These are phyloP conservation scores for Sciurus carolinensis DNA, from an alignment of 2,797 vertebrate species.

Conservation along the genomic window DNA sequence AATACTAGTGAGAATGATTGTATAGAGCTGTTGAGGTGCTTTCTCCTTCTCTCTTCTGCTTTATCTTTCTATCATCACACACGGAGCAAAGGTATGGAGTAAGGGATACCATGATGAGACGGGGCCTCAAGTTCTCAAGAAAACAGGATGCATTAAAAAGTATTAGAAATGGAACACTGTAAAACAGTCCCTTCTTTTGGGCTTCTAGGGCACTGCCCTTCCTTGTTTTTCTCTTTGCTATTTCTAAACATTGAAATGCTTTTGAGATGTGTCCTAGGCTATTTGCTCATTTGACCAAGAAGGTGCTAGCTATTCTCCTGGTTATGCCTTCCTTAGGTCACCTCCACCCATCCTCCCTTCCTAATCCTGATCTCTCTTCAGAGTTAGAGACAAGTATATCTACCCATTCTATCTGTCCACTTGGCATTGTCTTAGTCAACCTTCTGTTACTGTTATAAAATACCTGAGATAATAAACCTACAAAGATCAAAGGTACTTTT, in stretches of 20 bases:
- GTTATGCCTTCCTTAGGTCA: background rate
- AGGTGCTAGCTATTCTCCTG: background rate
- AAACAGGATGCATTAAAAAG: background rate
- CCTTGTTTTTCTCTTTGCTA: background rate
- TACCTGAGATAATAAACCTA: background rate
- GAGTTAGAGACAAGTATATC: background rate
- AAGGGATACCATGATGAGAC: background rate
- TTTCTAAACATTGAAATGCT: background rate
- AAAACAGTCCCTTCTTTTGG: background rate
- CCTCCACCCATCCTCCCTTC: background rate
- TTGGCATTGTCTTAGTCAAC: no score
- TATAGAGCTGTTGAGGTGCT: background rate
- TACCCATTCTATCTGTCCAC: background rate
- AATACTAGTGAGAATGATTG: background rate
- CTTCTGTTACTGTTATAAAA: background rate
- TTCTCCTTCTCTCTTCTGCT: background rate
- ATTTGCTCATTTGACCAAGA: slow-evolving; percentile 30
- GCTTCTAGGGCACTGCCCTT: background rate
- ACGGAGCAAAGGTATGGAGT: background rate
- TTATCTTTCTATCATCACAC: background rate
- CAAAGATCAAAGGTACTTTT: background rate
- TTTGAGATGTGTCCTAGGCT: background rate
- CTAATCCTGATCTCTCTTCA: background rate
- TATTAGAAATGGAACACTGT: background rate
- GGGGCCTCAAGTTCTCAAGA: background rate